phyloP scores from a whole-genome alignment of 2,888 invertebrate genomes.

The Lasiommata megera region DNA sequence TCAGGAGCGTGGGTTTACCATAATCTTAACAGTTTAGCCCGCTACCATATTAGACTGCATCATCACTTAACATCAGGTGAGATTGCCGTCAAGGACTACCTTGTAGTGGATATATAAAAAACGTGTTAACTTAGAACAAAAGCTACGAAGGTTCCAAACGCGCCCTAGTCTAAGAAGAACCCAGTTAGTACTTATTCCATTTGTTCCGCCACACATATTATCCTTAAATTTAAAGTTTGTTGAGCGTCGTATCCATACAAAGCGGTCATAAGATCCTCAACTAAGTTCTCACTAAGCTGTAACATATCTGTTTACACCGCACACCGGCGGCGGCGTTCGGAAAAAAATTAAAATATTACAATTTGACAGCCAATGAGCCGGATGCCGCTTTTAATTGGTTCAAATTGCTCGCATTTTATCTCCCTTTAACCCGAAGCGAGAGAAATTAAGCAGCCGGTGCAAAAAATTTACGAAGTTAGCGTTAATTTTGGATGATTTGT shows the following conservation, averaged over 20 bases:
- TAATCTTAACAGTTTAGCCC: no score
- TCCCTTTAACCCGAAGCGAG: not conserved
- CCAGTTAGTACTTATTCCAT: no score
- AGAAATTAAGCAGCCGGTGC: not conserved
- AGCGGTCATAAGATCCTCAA: slow-evolving; percentile 3
- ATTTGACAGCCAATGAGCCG: slow-evolving; percentile 75
- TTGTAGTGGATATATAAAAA: no score
- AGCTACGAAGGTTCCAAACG: no score
- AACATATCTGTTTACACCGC: slow-evolving; percentile 55
- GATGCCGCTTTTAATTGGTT: slow-evolving; percentile 73
- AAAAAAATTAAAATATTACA: slow-evolving; percentile 47
- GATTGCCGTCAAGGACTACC: no score
- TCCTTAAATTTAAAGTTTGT: no score
- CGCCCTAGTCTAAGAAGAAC: no score
- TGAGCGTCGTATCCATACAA: slow-evolving; percentile 7
- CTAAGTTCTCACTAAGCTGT: slow-evolving; percentile 54
- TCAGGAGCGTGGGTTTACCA: no score
- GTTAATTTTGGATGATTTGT: slow-evolving; percentile 1
- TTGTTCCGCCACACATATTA: no score
- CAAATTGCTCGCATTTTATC: slow-evolving; percentile 63
- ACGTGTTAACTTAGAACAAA: no score
- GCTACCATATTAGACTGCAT: no score
- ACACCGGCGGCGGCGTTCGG: slow-evolving; percentile 20
- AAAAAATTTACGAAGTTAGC: not conserved
- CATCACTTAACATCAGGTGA: no score